Evolutionary conservation across 2,797 vertebrate species (phyloP).

Genomic region (Lacerta viridis): DNA sequence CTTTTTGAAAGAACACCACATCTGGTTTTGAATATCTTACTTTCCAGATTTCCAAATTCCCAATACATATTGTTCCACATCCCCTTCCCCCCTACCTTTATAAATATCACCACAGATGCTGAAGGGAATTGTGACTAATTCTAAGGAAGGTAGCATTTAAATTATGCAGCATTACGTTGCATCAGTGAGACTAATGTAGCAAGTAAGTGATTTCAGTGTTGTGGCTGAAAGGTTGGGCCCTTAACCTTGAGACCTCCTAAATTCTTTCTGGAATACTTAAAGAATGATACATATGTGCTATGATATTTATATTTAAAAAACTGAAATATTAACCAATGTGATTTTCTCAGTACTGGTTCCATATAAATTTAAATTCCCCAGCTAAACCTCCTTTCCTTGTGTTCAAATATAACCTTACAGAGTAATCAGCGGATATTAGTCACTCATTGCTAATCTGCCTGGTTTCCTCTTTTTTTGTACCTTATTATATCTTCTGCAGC

Average conservation of each 20-base stretch:
- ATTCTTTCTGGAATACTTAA: slow-evolving; percentile 1
- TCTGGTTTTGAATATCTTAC: not conserved
- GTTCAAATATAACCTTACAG: slow-evolving; percentile 11
- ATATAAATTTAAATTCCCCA: slow-evolving; percentile 8
- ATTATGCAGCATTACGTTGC: not conserved
- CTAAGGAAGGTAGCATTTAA: not conserved
- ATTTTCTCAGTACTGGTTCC: not conserved
- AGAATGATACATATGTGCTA: not conserved
- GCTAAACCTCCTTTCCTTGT: not conserved
- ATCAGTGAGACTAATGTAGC: slow-evolving; percentile 1
- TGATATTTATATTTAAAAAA: not conserved
- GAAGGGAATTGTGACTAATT: slow-evolving; percentile 4
- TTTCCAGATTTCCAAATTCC: not conserved
- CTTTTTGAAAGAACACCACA: not conserved
- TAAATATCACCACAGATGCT: not conserved
- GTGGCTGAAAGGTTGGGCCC: not conserved
- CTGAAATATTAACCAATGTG: slow-evolving; percentile 16
- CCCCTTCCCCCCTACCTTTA: not conserved
- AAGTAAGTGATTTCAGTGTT: slow-evolving; percentile 15
- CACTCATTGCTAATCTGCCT: not conserved
- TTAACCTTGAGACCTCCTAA: slow-evolving; percentile 27
- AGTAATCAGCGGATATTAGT: not conserved
- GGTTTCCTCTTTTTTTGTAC: not conserved
- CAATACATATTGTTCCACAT: not conserved
- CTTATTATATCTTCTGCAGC: not conserved